A percentile compares a stretch with the other conserved stretches of the same genome.
Evolutionary conservation across 2,113 vertebrate species (phyloP).

Genomic region (Chrysochloris asiatica): DNA sequence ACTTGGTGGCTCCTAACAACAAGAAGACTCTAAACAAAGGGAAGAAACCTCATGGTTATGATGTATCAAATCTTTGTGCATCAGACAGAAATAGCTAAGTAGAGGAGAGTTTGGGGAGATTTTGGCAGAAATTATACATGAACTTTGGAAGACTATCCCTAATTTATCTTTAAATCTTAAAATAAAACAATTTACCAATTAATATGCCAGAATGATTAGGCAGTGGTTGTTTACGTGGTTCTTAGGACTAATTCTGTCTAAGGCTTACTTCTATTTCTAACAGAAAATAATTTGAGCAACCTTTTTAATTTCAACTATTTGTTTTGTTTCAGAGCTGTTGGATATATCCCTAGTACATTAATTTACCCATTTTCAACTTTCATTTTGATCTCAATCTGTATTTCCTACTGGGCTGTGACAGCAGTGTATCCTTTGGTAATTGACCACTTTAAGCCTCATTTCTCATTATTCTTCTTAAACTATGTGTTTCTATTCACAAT

Average conservation of each 20-base stretch:
- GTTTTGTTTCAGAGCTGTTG: conserved; percentile 89
- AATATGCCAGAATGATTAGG: neutral
- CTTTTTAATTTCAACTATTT: conserved; percentile 44
- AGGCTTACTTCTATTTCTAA: conserved; percentile 14
- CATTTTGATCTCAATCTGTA: conserved; percentile 92
- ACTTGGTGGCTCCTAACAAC: too few relatives aligned
- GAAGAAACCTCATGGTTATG: neutral
- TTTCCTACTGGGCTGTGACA: conserved; percentile 94
- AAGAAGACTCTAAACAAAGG: neutral
- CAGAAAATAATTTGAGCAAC: neutral
- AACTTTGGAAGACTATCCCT: neutral
- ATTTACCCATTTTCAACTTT: conserved; percentile 96
- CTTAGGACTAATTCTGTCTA: conserved; percentile 2
- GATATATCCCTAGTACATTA: conserved; percentile 92
- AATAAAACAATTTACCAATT: neutral
- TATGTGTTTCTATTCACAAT: neutral
- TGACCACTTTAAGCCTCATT: neutral
- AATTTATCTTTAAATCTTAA: neutral
- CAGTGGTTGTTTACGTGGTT: neutral
- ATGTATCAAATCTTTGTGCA: neutral
- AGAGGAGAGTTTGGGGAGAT: neutral
- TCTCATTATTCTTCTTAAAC: neutral
- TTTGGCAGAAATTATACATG: neutral
- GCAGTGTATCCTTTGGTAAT: conserved; percentile 94
- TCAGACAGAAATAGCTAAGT: neutral